These are phyloP conservation scores for Gopherus flavomarginatus DNA, from an alignment of 2,113 vertebrate genomes.

Conservation along the genomic window DNA sequence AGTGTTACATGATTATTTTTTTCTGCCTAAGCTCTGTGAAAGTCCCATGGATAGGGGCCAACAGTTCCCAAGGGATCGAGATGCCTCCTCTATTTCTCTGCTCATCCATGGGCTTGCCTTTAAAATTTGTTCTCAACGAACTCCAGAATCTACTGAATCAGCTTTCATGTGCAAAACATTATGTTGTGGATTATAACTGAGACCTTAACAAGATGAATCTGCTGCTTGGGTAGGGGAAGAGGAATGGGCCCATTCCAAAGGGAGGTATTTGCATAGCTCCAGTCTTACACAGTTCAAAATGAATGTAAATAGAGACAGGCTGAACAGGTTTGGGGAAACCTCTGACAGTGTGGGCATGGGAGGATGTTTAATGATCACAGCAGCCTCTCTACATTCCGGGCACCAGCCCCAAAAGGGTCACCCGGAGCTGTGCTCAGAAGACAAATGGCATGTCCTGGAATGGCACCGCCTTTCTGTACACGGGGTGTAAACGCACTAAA, in stretches of 20 bases:
- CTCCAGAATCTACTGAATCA: background rate
- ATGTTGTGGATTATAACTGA: fast-evolving
- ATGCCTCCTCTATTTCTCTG: constrained; percentile 8
- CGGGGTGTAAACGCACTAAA: background rate
- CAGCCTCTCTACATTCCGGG: background rate
- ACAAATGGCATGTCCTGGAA: fast-evolving
- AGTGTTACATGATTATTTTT: background rate
- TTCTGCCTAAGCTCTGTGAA: constrained; percentile 7
- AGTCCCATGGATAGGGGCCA: constrained; percentile 37
- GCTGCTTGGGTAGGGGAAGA: background rate
- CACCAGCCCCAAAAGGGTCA: background rate
- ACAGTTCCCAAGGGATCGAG: background rate
- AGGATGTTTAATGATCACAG: background rate
- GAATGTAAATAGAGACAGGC: background rate
- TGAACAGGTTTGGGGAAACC: fast-evolving
- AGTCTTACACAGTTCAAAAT: background rate
- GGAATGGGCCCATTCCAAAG: background rate
- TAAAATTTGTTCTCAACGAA: constrained; percentile 29
- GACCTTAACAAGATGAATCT: background rate
- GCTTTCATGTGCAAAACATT: background rate
- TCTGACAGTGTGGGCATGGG: background rate
- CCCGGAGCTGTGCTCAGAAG: background rate
- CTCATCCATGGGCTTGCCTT: constrained; percentile 18
- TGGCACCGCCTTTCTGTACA: background rate
- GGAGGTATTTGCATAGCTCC: background rate